These are phyloP conservation scores for Ara ararauna DNA, from an alignment of 2,797 vertebrate genomes.

Conservation along the genomic window DNA sequence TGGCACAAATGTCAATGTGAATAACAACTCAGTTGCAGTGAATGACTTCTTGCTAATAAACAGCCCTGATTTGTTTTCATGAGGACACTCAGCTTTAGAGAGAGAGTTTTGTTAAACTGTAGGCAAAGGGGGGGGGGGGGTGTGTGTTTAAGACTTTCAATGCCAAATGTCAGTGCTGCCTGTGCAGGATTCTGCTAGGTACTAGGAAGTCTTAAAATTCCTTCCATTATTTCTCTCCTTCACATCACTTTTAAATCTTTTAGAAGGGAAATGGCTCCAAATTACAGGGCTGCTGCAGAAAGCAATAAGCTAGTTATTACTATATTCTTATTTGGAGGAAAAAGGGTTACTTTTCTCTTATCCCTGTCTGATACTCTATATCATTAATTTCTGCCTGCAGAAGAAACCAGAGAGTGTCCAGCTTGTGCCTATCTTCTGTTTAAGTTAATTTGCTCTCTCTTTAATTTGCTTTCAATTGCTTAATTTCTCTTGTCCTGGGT, in stretches of 20 bases:
- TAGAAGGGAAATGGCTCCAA: background rate
- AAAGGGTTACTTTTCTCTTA: background rate
- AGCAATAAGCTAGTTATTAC: background rate
- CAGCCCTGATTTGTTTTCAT: background rate
- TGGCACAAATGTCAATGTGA: background rate
- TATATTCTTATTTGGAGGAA: background rate
- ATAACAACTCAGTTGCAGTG: background rate
- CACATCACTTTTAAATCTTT: background rate
- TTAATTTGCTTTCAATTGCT: slow-evolving; percentile 16
- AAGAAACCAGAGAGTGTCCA: background rate
- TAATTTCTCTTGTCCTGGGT: background rate
- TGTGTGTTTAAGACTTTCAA: background rate
- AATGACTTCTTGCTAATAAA: slow-evolving; percentile 18
- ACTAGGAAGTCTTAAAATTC: background rate
- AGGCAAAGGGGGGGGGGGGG: background rate
- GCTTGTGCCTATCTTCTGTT: slow-evolving; percentile 14
- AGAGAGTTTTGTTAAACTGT: background rate
- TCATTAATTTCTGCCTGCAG: slow-evolving; percentile 17
- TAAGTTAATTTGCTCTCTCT: slow-evolving; percentile 14
- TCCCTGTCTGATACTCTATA: background rate
- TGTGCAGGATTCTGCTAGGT: background rate
- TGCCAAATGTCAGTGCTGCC: background rate
- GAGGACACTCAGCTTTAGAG: background rate
- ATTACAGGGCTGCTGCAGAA: slow-evolving; percentile 12
- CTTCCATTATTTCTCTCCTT: background rate